Evolutionary conservation across 2,797 vertebrate genomes (phyloP), one percentile per base, ranked within the genome.

Genomic region (Mus caroli): DNA sequence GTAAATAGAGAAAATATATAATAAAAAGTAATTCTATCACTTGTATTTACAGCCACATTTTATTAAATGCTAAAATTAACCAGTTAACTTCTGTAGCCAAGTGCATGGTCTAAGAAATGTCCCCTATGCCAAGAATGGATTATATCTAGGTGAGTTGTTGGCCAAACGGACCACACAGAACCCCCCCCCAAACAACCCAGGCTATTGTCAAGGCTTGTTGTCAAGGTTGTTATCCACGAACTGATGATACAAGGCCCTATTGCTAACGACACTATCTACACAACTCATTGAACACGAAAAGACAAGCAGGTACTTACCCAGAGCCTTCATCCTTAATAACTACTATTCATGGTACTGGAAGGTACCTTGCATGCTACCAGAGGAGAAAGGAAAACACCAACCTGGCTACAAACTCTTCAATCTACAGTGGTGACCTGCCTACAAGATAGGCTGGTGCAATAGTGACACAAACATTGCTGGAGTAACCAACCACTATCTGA

Each of bases 11-110:
- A 50, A 50, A 50, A 50, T 50, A 50, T 50, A 10, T 50, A 50
- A 50, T 50, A 50, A 50, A 50, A 50, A 78, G 75, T 86, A 86
- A 95, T 85, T 67, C 82, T 92, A 92, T 79, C 31, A 92, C 12
- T 88, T 91, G 88, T 96, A 77, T 75, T 84, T 84, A 90, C 52
- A 91, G 71, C 69, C 43, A 92, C 9, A 84, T 90, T 88, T 92
- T 92, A 92, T 71, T 77, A 92, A 94, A 90, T 90, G 88, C 90
- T 92, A 92, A 90, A 88, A 88, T 4, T 46, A 86, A 67, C 20
- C 64, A 50, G 89, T 90, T 93, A 97, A 89, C 64, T 91, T 90
- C 22, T 56, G 89, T 83, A 93, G 8, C 31, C 78, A 80, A 37
- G 20, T 31, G 46, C 8, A 78, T 15, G 28, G 46, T 52, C 28